A percentile compares a stretch with the other conserved stretches of the same genome.
Conservation (phyloP, 2,888 invertebrate genomes). For the Pharmacophagus antenor region DNA sequence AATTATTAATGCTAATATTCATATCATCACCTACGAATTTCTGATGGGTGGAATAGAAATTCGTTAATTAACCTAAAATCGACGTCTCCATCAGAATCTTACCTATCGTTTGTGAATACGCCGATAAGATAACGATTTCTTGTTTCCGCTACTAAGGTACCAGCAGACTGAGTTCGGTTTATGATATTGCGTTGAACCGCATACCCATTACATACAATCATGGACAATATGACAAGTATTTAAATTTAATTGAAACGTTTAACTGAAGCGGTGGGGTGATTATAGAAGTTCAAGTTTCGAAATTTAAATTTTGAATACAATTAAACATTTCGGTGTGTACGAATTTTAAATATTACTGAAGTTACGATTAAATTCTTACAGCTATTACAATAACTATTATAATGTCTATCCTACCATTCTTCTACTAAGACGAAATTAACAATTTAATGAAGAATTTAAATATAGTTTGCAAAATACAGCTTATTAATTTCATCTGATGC, state of each 20-base stretch:
- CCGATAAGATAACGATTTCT: slow-evolving; percentile 7
- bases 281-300: not conserved
- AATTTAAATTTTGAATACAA: not conserved
- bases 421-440: too few species aligned
- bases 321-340: not conserved
- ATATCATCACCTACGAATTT: not conserved
- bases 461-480: too few species aligned
- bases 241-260: slow-evolving; percentile 9
- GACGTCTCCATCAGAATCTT: not conserved
- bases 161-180: slow-evolving; percentile 6
- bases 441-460: too few species aligned
- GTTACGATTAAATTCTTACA: too few species aligned
- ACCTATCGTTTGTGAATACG: slow-evolving; percentile 9
- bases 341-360: not conserved
- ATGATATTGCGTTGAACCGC: slow-evolving; percentile 8
- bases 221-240: slow-evolving; percentile 7
- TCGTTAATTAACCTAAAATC: slow-evolving; percentile 10
- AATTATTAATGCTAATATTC: not conserved
- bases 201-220: slow-evolving; percentile 4
- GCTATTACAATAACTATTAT: too few species aligned
- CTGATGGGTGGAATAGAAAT: slow-evolving; percentile 17
- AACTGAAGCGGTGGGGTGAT: not conserved
- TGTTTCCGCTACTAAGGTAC: slow-evolving; percentile 13
- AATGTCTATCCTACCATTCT: too few species aligned
- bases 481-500: too few species aligned